These are phyloP conservation scores for Vanessa atalanta DNA, from an alignment of 1,140 invertebrate species.

Conservation along the genomic window DNA sequence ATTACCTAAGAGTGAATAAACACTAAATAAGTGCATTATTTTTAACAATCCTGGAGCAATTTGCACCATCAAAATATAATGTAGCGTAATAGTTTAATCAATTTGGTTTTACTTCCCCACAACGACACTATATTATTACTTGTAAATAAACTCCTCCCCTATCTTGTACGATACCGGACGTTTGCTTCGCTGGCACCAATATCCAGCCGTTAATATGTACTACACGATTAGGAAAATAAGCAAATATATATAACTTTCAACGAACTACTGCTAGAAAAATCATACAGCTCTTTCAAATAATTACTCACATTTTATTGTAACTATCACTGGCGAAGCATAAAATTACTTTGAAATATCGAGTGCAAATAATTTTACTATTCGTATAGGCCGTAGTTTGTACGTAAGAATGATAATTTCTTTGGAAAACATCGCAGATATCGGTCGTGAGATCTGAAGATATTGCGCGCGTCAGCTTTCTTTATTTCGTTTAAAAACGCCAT, in stretches of 20 bases:
- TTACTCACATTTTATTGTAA: too few species aligned
- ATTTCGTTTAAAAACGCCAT: too few species aligned
- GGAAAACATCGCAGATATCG: too few species aligned
- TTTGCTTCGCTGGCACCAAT: constrained; percentile 16
- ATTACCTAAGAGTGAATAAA: background rate
- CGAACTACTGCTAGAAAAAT: too few species aligned
- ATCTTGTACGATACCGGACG: constrained; percentile 25
- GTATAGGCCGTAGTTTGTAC: too few species aligned
- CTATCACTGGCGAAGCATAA: too few species aligned
- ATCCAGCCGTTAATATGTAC: constrained; percentile 15
- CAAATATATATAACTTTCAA: background rate
- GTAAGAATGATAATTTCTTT: too few species aligned
- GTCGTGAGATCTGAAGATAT: too few species aligned
- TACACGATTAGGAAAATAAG: background rate
- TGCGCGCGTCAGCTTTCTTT: too few species aligned
- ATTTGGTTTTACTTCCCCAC: background rate
- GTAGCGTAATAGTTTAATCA: background rate
- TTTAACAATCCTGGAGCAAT: background rate
- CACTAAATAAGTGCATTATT: background rate
- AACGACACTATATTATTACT: background rate
- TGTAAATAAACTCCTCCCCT: constrained; percentile 16
- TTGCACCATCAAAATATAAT: background rate
- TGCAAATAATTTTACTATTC: too few species aligned
- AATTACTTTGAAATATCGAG: too few species aligned
- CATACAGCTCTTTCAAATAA: too few species aligned